phyloP scores from a whole-genome alignment of 2,888 invertebrate species.

The Schizotus pectinicornis region DNA sequence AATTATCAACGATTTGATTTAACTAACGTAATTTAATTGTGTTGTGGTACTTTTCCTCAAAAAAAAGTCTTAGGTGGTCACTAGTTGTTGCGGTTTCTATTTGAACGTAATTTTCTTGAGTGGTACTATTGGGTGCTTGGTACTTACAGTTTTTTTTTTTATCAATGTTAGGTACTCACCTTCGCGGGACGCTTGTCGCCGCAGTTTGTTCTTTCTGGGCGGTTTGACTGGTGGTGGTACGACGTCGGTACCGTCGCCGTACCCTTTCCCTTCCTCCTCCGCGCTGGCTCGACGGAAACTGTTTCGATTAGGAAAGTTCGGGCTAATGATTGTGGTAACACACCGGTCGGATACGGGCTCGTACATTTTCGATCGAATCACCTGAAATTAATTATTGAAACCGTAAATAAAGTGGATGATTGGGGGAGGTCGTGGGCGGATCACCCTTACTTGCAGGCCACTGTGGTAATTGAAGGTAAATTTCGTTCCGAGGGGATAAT shows the following conservation, averaged over 20 bases:
- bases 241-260: slow-evolving; percentile 31
- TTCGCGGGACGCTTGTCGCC: slow-evolving; percentile 28
- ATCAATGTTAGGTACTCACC: slow-evolving; percentile 15
- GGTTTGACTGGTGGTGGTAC: slow-evolving; percentile 48
- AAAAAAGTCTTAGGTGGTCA: neutral
- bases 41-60: neutral
- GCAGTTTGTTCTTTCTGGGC: slow-evolving; percentile 41
- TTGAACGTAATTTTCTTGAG: neutral
- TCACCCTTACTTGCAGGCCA: slow-evolving; percentile 31
- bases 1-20: too few relatives aligned
- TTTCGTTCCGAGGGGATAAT: slow-evolving; percentile 5
- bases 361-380: slow-evolving; percentile 52
- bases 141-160: neutral
- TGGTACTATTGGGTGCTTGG: neutral
- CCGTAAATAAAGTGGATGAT: neutral
- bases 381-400: slow-evolving; percentile 35
- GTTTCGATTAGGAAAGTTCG: slow-evolving; percentile 33
- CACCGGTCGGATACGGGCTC: slow-evolving; percentile 53
- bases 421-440: neutral
- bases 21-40: neutral
- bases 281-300: slow-evolving; percentile 19
- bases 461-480: slow-evolving; percentile 32
- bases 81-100: too few relatives aligned
- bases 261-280: slow-evolving; percentile 26
- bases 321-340: slow-evolving; percentile 47